Evolutionary conservation across 2,888 invertebrate genomes (phyloP).

Genomic region (Cantharis nigra): DNA sequence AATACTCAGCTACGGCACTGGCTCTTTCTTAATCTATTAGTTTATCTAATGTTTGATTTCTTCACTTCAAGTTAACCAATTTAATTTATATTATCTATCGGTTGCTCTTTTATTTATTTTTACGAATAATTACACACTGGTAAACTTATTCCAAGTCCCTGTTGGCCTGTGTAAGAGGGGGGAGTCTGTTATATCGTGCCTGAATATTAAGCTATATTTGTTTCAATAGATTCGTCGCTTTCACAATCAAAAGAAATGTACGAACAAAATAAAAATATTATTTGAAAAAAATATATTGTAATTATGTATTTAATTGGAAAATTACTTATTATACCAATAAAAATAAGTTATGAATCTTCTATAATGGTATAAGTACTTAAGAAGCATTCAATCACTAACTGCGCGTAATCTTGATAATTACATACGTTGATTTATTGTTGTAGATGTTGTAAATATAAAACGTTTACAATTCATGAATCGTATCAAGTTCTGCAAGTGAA

Average conservation of each 20-base stretch:
- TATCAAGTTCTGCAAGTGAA: conserved; percentile 27
- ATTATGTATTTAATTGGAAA: neutral
- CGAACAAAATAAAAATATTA: neutral
- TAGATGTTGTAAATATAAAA: conserved; percentile 27
- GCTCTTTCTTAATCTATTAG: too few species aligned
- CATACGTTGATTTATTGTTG: conserved; percentile 24
- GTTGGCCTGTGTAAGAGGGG: too few species aligned
- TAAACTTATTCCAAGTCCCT: too few species aligned
- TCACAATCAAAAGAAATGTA: neutral
- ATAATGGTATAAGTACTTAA: conserved; percentile 7
- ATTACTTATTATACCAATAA: neutral
- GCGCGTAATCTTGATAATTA: conserved; percentile 20
- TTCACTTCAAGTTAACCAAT: too few species aligned
- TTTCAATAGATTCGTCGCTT: too few species aligned
- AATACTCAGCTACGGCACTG: too few species aligned
- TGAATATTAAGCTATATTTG: too few species aligned
- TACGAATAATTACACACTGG: too few species aligned
- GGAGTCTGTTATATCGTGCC: too few species aligned
- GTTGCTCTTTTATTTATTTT: too few species aligned
- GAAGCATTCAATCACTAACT: conserved; percentile 21
- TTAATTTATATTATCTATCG: too few species aligned
- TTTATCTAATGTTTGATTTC: too few species aligned
- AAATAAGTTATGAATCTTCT: neutral
- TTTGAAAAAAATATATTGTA: neutral
- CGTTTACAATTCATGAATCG: conserved; percentile 27